Conservation (phyloP, 1,140 invertebrate genomes). For the Aporrectodea caliginosa region DNA sequence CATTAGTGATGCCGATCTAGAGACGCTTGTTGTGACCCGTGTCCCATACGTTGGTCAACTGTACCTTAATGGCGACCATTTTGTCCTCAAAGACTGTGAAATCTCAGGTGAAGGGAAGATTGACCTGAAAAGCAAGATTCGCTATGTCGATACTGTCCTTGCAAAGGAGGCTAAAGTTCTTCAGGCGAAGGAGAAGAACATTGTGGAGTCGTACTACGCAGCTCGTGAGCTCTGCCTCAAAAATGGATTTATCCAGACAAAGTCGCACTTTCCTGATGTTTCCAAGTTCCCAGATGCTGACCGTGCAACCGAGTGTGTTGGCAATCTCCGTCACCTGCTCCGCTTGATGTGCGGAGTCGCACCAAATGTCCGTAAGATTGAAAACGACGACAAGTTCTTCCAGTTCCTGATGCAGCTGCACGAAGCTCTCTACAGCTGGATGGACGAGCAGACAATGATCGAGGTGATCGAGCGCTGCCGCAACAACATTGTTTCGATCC, state of each 20-base stretch:
- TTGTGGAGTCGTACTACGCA: constrained; percentile 24
- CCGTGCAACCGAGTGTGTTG: not conserved
- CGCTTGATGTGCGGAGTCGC: constrained; percentile 20
- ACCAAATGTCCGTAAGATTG: constrained; percentile 21
- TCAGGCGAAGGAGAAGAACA: constrained; percentile 17
- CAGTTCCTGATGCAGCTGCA: constrained; percentile 32
- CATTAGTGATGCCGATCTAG: constrained; percentile 25
- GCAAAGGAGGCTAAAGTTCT: constrained; percentile 13
- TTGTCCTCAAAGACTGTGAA: constrained; percentile 26
- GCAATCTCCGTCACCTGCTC: constrained; percentile 26
- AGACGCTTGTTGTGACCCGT: constrained; percentile 17
- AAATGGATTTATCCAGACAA: constrained; percentile 20
- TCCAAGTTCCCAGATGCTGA: not conserved
- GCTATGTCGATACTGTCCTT: constrained; percentile 27
- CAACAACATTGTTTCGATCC: constrained; percentile 18
- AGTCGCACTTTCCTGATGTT: constrained; percentile 24
- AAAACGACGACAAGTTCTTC: constrained; percentile 30
- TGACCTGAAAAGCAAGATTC: constrained; percentile 28
- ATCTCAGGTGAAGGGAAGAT: constrained; percentile 17
- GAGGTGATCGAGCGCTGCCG: constrained; percentile 29
- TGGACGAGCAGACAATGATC: constrained; percentile 13
- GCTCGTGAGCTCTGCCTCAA: constrained; percentile 28
- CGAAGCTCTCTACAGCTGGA: constrained; percentile 24
- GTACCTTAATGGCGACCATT: constrained; percentile 16
- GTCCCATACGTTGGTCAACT: constrained; percentile 28